Evolutionary conservation across 2,113 vertebrate genomes (phyloP), one percentile per base, ranked within the genome.

Genomic region (Triplophysa tibetana): DNA sequence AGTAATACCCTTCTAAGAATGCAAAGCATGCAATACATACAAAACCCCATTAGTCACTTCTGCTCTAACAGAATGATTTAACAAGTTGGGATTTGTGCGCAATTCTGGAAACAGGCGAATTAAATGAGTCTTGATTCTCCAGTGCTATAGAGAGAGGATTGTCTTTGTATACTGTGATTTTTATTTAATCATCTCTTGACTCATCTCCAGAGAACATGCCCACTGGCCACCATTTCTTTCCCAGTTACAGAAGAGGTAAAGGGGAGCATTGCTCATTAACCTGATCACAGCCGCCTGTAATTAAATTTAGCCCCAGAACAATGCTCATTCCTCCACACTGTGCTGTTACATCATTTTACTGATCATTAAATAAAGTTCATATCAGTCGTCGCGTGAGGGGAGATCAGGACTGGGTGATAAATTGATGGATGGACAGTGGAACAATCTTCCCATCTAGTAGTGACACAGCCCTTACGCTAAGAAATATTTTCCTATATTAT

Each of bases 241-340:
- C 64, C 58, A 70, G 29, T 69, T 70, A 54, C 64, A 75, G 60
- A 78, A 61, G 26, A 67, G 24, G 21, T 63, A 74, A 75, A 58
- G 43, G 26, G 43, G 29, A 26, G 48, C 63, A 45, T 73, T 64
- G 41, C 50, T 81, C 58, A 48, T 75, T 75, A 75, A 58, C 23
- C 70, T 75, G 64, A 75, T 68, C 79, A 84, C 63, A 66, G 70
- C 70, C 50, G 75, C 58, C 70, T 81, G 70, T 81, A 81, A 83
- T 81, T 80, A 75, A 75, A 75, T 83, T 80, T 52, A 54, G 62
- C 65, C 56, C 48, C 64, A 67, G 48, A 77, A 82, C 77, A 83
- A 70, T 72, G 48, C 70, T 69, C 26, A 63, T 41, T 70, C 66
- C 75, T 79, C 24, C 19, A 29, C 38, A 43, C 70, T 78, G 75